Percentiles rank a stretch among this genome's conserved stretches.
These are phyloP conservation scores for Andrena bicolor DNA, from an alignment of 2,888 invertebrate species.

Conservation along the genomic window DNA sequence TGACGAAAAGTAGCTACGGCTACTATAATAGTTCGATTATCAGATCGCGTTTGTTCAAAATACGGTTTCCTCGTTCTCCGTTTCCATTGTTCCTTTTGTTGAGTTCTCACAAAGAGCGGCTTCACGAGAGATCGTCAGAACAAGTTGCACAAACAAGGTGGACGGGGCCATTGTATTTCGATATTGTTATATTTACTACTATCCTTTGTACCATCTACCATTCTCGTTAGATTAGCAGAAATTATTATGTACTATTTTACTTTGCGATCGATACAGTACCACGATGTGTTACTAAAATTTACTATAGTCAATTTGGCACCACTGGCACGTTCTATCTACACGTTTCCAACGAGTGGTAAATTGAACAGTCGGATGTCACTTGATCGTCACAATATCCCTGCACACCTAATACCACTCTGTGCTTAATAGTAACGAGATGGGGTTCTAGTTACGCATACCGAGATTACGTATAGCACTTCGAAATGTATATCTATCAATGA, in stretches of 20 bases:
- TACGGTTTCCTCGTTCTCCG: background rate
- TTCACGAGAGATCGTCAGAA: background rate
- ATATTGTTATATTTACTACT: background rate
- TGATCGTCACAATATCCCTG: slow-evolving; percentile 53
- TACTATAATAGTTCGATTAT: background rate
- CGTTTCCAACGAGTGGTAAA: slow-evolving; percentile 6
- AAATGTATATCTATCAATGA: background rate
- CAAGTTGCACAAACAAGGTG: background rate
- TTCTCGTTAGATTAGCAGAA: no score
- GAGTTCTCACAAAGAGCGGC: background rate
- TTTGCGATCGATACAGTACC: background rate
- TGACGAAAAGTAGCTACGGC: background rate
- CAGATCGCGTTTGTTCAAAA: background rate
- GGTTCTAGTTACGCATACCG: slow-evolving; percentile 49
- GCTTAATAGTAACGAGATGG: slow-evolving; percentile 41
- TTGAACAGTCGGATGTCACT: slow-evolving; percentile 42
- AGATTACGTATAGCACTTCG: background rate
- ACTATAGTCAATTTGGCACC: background rate
- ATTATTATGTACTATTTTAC: background rate
- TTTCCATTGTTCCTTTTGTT: background rate
- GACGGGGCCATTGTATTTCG: background rate
- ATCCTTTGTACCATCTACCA: no score
- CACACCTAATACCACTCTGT: slow-evolving; percentile 37
- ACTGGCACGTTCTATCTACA: background rate
- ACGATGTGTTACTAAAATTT: background rate